Percentiles rank a stretch among this genome's conserved stretches.
phyloP scores from a whole-genome alignment of 2,113 vertebrate species.

The Zosterops japonicus region DNA sequence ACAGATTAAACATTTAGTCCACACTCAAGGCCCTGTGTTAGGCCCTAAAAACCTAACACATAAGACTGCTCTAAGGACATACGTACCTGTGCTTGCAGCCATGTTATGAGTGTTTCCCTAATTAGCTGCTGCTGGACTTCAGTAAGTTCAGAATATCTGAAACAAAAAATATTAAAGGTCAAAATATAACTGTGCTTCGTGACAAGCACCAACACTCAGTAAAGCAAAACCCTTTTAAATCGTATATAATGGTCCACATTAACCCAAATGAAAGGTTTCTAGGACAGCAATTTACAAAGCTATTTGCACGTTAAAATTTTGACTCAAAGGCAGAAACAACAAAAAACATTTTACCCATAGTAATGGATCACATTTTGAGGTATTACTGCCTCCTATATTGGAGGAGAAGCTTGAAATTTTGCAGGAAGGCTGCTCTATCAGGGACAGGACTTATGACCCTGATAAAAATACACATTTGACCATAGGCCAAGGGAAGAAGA shows the following conservation, averaged over 20 bases:
- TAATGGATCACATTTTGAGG: not conserved
- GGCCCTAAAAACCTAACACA: not conserved
- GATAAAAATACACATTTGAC: not conserved
- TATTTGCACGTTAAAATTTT: not conserved
- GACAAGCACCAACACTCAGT: not conserved
- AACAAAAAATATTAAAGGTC: slow-evolving; percentile 38
- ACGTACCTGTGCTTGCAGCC: slow-evolving; percentile 93
- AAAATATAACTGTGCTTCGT: not conserved
- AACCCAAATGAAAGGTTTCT: not conserved
- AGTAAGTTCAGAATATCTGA: slow-evolving; percentile 87
- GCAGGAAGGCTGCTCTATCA: not conserved
- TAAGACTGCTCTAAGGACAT: not conserved
- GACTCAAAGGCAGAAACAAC: not conserved
- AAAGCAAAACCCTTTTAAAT: not conserved
- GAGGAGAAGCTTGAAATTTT: not conserved
- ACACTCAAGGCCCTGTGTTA: not conserved
- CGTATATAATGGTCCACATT: not conserved
- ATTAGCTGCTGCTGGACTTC: slow-evolving; percentile 91
- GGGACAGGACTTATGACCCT: not conserved
- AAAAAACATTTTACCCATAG: not conserved
- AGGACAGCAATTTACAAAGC: not conserved
- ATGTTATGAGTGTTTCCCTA: slow-evolving; percentile 93
- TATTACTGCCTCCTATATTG: not conserved
- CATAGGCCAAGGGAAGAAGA: not conserved
- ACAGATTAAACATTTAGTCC: not conserved